Percentiles rank a stretch among this genome's conserved stretches.
Conservation (phyloP, 2,113 vertebrate species). For the Thalassarche chlororhynchos region DNA sequence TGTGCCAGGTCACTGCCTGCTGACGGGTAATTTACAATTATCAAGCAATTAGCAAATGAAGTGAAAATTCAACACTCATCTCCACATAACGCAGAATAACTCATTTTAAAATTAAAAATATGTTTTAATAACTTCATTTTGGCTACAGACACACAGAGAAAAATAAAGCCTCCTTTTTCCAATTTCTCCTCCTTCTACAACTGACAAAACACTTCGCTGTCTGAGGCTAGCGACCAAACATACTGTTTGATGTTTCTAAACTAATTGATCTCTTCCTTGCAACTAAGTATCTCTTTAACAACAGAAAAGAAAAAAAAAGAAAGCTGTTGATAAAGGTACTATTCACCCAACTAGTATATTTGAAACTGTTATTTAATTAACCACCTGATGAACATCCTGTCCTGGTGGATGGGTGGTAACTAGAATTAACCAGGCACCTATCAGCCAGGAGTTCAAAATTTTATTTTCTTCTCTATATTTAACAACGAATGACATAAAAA, state of each 20-base stretch:
- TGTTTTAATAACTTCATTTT: constrained; percentile 32
- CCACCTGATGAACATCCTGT: background rate
- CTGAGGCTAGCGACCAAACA: background rate
- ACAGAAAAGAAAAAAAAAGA: background rate
- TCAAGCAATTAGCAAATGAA: constrained; percentile 55
- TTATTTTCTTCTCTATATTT: background rate
- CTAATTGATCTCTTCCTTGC: background rate
- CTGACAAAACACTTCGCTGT: background rate
- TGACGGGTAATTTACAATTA: constrained; percentile 47
- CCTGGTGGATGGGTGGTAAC: background rate
- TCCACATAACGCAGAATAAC: background rate
- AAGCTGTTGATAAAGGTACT: background rate
- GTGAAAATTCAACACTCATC: constrained; percentile 48
- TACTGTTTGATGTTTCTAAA: background rate
- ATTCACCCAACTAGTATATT: background rate
- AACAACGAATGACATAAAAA: background rate
- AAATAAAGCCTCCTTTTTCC: background rate
- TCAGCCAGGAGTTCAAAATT: background rate
- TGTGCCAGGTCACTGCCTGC: constrained; percentile 43
- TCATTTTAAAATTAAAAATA: constrained; percentile 55
- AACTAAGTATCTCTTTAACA: background rate
- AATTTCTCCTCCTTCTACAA: background rate
- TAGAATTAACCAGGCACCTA: background rate
- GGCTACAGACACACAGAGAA: background rate
- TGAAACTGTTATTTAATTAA: background rate